Conservation (phyloP, 2,113 vertebrate species). For the Hucho hucho region DNA sequence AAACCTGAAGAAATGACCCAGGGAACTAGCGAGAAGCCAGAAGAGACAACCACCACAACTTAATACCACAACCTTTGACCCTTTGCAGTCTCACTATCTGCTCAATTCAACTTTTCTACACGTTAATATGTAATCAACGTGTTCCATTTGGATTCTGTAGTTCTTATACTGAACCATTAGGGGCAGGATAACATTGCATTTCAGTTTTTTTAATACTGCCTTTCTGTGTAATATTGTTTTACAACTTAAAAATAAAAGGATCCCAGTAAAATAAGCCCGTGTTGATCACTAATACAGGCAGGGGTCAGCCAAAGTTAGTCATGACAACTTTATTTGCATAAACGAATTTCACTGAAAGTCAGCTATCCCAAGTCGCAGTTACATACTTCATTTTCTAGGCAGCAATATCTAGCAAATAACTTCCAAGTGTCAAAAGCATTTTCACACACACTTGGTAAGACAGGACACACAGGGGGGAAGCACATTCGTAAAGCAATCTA, state of each 20-base stretch:
- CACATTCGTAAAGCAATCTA: conserved; percentile 53
- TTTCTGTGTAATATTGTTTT: neutral
- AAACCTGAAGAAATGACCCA: neutral
- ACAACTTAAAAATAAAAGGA: neutral
- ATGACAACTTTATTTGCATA: conserved; percentile 79
- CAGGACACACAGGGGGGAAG: conserved; percentile 42
- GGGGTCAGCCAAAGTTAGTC: conserved; percentile 24
- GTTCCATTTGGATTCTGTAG: no score
- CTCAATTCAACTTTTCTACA: no score
- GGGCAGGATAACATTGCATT: neutral
- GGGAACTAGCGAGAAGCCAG: neutral
- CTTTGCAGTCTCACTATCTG: neutral
- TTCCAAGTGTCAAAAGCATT: conserved; percentile 53
- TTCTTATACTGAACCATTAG: no score
- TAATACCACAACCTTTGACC: neutral
- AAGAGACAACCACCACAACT: conserved; percentile 3
- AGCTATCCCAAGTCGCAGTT: conserved; percentile 65
- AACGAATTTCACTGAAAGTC: conserved; percentile 70
- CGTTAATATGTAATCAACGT: no score
- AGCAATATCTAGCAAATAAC: conserved; percentile 58
- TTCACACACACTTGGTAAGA: conserved; percentile 51
- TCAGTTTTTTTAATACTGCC: neutral
- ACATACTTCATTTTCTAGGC: conserved; percentile 66
- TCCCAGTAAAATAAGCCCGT: neutral
- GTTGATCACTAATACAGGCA: neutral